Conservation (phyloP, 1,140 invertebrate genomes). For the Aethina tumida region DNA sequence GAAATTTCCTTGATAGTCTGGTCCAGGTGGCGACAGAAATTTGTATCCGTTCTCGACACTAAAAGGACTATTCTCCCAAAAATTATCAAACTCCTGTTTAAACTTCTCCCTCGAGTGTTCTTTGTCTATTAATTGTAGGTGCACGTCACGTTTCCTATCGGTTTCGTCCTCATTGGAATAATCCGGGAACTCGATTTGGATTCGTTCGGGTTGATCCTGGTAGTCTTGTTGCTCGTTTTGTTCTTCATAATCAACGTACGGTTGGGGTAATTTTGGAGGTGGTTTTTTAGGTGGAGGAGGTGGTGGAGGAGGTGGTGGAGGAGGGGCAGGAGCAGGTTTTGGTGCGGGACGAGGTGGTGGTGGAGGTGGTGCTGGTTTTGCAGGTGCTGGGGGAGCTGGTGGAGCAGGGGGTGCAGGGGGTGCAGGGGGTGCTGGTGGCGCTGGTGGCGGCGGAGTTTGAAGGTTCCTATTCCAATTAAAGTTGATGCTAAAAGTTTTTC, state of each 20-base stretch:
- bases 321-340: not conserved
- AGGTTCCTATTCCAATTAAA: constrained; percentile 7
- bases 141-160: no score
- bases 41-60: constrained; percentile 15
- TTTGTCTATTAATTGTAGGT: no score
- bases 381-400: not conserved
- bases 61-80: constrained; percentile 14
- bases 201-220: no score
- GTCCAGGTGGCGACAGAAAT: constrained; percentile 10
- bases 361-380: not conserved
- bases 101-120: constrained; percentile 13
- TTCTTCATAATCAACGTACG: not conserved
- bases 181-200: constrained; percentile 17
- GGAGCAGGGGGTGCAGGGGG: not conserved
- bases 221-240: no score
- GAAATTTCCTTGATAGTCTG: no score
- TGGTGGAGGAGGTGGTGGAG: constrained; percentile 1
- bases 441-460: constrained; percentile 1
- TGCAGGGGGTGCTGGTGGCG: not conserved
- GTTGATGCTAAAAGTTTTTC: constrained; percentile 6
- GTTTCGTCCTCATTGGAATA: constrained; percentile 11
- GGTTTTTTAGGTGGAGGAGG: not conserved
- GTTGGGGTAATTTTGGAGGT: not conserved
- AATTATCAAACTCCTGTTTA: constrained; percentile 13
- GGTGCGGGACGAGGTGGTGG: not conserved